A percentile compares a stretch with the other conserved stretches of the same genome.
These are phyloP conservation scores for Oncorhynchus masou DNA, from an alignment of 2,113 vertebrate species.

Conservation along the genomic window DNA sequence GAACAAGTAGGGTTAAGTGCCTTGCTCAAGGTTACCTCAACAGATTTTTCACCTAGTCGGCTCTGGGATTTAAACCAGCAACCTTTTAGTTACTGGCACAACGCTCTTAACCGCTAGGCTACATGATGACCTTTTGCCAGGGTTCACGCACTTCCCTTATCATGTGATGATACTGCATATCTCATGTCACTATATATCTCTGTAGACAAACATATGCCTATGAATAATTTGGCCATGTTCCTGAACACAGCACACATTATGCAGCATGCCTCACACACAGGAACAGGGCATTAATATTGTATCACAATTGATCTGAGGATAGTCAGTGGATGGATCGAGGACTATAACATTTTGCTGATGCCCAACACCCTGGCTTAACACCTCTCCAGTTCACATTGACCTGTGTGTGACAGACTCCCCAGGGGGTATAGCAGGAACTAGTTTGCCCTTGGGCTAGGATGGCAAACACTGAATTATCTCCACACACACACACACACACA, in stretches of 20 bases:
- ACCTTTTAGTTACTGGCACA: no score
- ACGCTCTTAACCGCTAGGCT: no score
- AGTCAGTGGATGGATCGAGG: no score
- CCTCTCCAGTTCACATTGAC: background rate
- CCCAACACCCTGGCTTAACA: background rate
- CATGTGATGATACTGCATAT: background rate
- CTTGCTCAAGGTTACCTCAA: no score
- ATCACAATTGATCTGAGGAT: no score
- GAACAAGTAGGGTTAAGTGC: no score
- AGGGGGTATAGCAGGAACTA: background rate
- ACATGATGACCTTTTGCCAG: background rate
- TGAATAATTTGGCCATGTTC: background rate
- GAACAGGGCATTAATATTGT: no score
- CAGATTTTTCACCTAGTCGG: no score
- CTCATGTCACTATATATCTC: no score
- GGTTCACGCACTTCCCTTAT: conserved; percentile 32
- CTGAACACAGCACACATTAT: background rate
- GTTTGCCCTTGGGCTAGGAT: background rate
- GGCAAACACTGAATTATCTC: background rate
- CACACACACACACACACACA: background rate
- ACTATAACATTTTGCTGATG: background rate
- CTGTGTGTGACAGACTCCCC: background rate
- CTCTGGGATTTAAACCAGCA: no score
- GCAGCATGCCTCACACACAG: background rate
- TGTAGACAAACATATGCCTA: background rate